A percentile compares a stretch with the other conserved stretches of the same genome.
Conservation (phyloP, 92 coral and sea anemone genomes). For the Galaxea fascicularis region DNA sequence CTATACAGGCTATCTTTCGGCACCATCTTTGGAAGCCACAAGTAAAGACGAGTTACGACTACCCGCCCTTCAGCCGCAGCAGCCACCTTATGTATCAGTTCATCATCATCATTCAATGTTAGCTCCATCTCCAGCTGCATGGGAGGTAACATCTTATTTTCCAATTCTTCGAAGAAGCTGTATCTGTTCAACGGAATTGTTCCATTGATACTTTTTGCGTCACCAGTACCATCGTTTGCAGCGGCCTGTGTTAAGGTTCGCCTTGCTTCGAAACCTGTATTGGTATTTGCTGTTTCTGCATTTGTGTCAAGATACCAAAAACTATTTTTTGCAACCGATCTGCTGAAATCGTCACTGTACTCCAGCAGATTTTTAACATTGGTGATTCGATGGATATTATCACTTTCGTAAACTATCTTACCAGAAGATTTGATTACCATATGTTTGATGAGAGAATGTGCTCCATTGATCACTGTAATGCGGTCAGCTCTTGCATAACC, state of each 20-base stretch:
- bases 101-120: neutral
- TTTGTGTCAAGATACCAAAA: slow-evolving; percentile 9
- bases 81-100: slow-evolving; percentile 2
- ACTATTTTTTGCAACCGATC: neutral
- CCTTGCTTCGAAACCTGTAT: slow-evolving; percentile 11
- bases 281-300: neutral
- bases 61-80: slow-evolving; percentile 20
- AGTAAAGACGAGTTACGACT: neutral
- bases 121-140: slow-evolving; percentile 20
- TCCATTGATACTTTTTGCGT: neutral
- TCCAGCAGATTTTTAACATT: neutral
- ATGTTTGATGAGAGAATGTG: neutral
- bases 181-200: slow-evolving; percentile 44
- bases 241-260: neutral
- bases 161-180: slow-evolving; percentile 34
- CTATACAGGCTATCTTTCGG: slow-evolving; percentile 15
- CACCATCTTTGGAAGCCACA: slow-evolving; percentile 36
- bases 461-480: slow-evolving; percentile 3
- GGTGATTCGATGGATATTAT: neutral
- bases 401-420: slow-evolving; percentile 18
- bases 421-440: neutral
- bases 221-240: neutral
- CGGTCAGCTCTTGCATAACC: neutral
- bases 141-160: slow-evolving; percentile 18
- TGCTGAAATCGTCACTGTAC: neutral